Conservation (phyloP, 2,888 invertebrate species). For the Ypsolopha scabrella region DNA sequence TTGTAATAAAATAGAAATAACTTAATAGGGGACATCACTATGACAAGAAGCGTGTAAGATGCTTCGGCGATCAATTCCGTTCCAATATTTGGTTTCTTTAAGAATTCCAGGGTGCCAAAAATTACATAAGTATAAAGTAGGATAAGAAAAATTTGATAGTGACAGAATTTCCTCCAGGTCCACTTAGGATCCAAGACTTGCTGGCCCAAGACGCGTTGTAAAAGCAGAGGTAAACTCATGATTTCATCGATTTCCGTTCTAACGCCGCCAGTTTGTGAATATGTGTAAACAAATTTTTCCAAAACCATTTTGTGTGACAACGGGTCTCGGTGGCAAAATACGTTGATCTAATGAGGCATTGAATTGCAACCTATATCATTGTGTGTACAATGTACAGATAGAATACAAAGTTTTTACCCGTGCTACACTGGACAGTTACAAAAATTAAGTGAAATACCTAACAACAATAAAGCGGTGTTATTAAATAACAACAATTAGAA, state of each 20-base stretch:
- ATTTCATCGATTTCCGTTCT: constrained; percentile 31
- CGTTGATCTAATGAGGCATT: constrained; percentile 1
- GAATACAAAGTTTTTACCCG: too few relatives aligned
- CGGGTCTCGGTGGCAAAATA: background rate
- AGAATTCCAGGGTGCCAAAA: constrained; percentile 31
- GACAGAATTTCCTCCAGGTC: constrained; percentile 26
- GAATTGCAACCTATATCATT: constrained; percentile 10
- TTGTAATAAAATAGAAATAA: constrained; percentile 23
- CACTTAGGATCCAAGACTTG: constrained; percentile 41
- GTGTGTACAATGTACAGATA: background rate
- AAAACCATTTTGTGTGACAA: constrained; percentile 15
- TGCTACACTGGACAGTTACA: too few relatives aligned
- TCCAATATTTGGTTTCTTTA: constrained; percentile 21
- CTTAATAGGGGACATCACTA: constrained; percentile 22
- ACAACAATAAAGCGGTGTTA: too few relatives aligned
- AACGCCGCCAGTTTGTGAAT: constrained; percentile 29
- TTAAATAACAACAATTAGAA: too few relatives aligned
- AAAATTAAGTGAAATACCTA: too few relatives aligned
- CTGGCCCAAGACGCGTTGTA: constrained; percentile 32
- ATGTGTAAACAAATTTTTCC: constrained; percentile 16
- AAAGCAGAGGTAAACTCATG: constrained; percentile 20
- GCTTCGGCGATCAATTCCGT: constrained; percentile 29
- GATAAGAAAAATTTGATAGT: constrained; percentile 21
- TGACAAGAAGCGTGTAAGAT: constrained; percentile 30
- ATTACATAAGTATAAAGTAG: constrained; percentile 29